A percentile compares a stretch with the other conserved stretches of the same genome.
Conservation (phyloP, 2,797 vertebrate species). For the Orestias chungarensis region DNA sequence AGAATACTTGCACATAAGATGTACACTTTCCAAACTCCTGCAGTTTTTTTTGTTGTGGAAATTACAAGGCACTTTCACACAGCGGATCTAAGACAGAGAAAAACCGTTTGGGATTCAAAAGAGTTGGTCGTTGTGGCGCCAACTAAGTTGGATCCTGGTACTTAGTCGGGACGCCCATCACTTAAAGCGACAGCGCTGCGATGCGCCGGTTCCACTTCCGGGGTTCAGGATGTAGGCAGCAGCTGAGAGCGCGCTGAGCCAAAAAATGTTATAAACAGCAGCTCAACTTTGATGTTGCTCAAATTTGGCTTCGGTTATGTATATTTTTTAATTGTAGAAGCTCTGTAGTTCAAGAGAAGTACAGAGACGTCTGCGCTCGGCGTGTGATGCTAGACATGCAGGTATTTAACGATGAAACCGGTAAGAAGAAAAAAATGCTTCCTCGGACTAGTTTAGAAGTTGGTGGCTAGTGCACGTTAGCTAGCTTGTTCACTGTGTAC, state of each 20-base stretch:
- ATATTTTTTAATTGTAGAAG: neutral
- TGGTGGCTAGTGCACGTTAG: conserved; percentile 17
- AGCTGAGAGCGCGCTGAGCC: neutral
- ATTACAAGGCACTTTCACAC: too few relatives aligned
- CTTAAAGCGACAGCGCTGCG: neutral
- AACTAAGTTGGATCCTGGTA: neutral
- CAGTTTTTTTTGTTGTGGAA: too few relatives aligned
- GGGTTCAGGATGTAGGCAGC: neutral
- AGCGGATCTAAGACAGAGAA: neutral
- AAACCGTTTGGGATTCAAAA: neutral
- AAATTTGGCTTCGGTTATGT: neutral
- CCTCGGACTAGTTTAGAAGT: neutral
- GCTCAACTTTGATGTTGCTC: neutral
- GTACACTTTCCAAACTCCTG: too few relatives aligned
- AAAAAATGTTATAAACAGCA: too few relatives aligned
- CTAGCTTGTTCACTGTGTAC: conserved; percentile 3
- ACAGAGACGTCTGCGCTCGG: neutral
- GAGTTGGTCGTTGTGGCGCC: neutral
- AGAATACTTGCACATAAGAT: too few relatives aligned
- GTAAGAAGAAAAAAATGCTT: conserved; percentile 45
- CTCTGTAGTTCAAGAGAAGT: neutral
- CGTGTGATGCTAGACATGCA: conserved; percentile 35
- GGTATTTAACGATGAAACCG: conserved; percentile 45
- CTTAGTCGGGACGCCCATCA: neutral
- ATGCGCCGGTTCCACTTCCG: neutral